A percentile compares a stretch with the other conserved stretches of the same genome.
These are phyloP conservation scores for Tipula unca DNA, from an alignment of 2,888 invertebrate species.

Conservation along the genomic window DNA sequence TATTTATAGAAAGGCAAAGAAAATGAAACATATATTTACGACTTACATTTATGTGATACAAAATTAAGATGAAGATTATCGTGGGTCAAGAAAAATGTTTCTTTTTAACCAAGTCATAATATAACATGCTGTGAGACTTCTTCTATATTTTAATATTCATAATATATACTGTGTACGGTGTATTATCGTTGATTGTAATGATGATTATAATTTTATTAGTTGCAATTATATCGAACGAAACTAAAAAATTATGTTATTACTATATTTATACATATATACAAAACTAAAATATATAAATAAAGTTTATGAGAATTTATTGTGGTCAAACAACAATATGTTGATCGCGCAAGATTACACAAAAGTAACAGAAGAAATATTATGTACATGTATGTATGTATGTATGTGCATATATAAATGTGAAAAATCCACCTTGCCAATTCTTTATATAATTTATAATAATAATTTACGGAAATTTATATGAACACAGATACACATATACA, in stretches of 20 bases:
- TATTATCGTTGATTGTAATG: neutral
- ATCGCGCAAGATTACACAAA: neutral
- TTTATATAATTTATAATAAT: too few relatives aligned
- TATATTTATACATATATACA: neutral
- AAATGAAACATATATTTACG: neutral
- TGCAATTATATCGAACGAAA: neutral
- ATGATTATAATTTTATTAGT: neutral
- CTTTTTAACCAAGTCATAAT: neutral
- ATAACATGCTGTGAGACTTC: neutral
- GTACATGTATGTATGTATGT: neutral
- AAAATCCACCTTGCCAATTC: too few relatives aligned
- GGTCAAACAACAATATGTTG: neutral
- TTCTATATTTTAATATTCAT: neutral
- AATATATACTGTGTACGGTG: neutral
- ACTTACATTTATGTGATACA: neutral
- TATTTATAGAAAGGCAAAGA: neutral
- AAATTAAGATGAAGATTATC: neutral
- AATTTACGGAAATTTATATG: neutral
- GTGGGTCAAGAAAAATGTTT: neutral
- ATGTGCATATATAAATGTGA: neutral
- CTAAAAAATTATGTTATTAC: neutral
- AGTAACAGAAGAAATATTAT: neutral
- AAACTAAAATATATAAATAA: neutral
- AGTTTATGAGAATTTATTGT: neutral
- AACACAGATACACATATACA: neutral